Conservation (phyloP, 2,888 invertebrate genomes). For the Lymantria monacha region DNA sequence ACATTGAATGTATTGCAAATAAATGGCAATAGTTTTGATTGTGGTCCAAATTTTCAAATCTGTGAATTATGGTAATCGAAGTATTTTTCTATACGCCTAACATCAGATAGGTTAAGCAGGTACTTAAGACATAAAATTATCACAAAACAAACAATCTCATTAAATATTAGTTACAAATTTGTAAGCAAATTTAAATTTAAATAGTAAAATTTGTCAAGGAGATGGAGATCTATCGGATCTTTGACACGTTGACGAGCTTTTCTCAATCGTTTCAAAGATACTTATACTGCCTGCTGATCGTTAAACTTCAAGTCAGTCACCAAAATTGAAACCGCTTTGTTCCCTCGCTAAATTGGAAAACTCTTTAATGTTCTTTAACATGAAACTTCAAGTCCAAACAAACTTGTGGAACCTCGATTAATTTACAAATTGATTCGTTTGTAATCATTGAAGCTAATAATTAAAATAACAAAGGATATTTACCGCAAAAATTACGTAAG, state of each 20-base stretch:
- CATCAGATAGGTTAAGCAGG: too few relatives aligned
- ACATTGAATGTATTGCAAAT: too few relatives aligned
- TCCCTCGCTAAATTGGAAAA: constrained; percentile 21
- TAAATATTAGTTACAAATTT: too few relatives aligned
- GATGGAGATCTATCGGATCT: too few relatives aligned
- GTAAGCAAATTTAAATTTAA: too few relatives aligned
- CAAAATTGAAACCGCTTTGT: constrained; percentile 16
- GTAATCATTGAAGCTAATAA: constrained; percentile 11
- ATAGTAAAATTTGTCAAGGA: too few relatives aligned
- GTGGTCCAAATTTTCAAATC: too few relatives aligned
- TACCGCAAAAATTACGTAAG: background rate
- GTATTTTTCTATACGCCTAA: too few relatives aligned
- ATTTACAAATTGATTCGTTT: constrained; percentile 16
- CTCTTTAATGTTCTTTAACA: constrained; percentile 20
- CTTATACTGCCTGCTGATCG: constrained; percentile 11
- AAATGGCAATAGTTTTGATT: too few relatives aligned
- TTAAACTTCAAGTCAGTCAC: constrained; percentile 7
- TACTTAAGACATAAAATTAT: too few relatives aligned
- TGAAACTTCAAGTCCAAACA: constrained; percentile 7
- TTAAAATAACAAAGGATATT: background rate
- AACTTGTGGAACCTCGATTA: constrained; percentile 7
- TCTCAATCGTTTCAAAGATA: constrained; percentile 24
- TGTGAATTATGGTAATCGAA: too few relatives aligned
- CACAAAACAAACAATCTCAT: too few relatives aligned
- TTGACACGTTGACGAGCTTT: constrained; percentile 14